Evolutionary conservation across 1,140 invertebrate genomes (phyloP).

Genomic region (Brachionus rotundiformis): DNA sequence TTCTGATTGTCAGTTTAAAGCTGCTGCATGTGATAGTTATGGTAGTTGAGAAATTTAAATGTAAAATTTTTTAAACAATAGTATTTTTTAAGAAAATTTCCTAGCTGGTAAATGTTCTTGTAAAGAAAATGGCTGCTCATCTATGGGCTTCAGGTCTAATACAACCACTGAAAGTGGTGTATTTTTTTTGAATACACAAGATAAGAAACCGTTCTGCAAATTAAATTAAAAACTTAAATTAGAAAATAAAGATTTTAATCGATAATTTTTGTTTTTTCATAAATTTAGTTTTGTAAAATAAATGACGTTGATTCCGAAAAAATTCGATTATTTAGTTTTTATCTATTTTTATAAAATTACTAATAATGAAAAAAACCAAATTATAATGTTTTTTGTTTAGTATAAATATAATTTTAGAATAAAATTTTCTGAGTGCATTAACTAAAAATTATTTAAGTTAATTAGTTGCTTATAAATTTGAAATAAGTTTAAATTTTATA

Average conservation of each 20-base stretch:
- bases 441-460: too few species aligned
- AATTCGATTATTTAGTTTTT: not conserved
- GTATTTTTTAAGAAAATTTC: slow-evolving; percentile 23
- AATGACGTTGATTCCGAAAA: not conserved
- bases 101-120: slow-evolving; percentile 39
- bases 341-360: not conserved
- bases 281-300: not conserved
- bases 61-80: not conserved
- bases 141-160: slow-evolving; percentile 24
- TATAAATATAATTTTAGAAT: too few species aligned
- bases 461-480: too few species aligned
- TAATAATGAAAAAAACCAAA: not conserved
- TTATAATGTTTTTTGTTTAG: not conserved
- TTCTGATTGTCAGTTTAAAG: not conserved
- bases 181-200: slow-evolving; percentile 20
- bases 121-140: not conserved
- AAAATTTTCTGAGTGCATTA: not conserved
- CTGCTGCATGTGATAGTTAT: slow-evolving; percentile 15
- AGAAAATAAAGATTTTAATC: not conserved
- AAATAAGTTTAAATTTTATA: not conserved
- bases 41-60: not conserved
- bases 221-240: slow-evolving; percentile 1
- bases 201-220: slow-evolving; percentile 8
- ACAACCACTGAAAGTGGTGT: not conserved
- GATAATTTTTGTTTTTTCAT: not conserved